These are phyloP conservation scores for Clangula hyemalis DNA, from an alignment of 2,797 vertebrate genomes.

Conservation along the genomic window DNA sequence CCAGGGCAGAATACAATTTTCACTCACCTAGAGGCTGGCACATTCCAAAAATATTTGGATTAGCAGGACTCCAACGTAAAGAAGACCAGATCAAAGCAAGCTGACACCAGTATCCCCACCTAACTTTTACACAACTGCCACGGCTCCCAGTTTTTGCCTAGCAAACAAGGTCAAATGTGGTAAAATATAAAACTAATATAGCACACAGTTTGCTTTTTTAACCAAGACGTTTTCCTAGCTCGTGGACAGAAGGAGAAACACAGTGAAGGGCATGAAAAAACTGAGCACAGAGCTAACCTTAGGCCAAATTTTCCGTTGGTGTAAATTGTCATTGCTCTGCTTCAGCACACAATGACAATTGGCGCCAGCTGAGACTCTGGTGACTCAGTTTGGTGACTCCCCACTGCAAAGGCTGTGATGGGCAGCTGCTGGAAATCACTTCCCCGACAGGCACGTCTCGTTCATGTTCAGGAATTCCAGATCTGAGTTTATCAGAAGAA, in stretches of 20 bases:
- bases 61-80: rapidly evolving
- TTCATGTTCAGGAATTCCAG: rapidly evolving
- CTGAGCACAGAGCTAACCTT: not conserved
- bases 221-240: not conserved
- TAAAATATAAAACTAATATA: not conserved
- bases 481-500: not conserved
- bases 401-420: not conserved
- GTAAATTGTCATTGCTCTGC: not conserved
- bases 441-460: rapidly evolving
- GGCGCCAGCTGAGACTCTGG: not conserved
- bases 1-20: not conserved
- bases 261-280: not conserved
- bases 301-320: not conserved
- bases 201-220: not conserved
- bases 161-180: rapidly evolving
- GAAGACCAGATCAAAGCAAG: not conserved
- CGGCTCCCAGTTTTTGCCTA: not conserved
- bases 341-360: not conserved
- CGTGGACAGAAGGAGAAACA: not conserved
- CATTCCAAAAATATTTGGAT: not conserved
- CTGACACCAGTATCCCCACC: rapidly evolving
- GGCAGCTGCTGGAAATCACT: not conserved
- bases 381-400: not conserved
- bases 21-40: not conserved
- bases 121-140: not conserved